These are phyloP conservation scores for Syngnathoides biaculeatus DNA, from an alignment of 2,113 vertebrate genomes.

Conservation along the genomic window DNA sequence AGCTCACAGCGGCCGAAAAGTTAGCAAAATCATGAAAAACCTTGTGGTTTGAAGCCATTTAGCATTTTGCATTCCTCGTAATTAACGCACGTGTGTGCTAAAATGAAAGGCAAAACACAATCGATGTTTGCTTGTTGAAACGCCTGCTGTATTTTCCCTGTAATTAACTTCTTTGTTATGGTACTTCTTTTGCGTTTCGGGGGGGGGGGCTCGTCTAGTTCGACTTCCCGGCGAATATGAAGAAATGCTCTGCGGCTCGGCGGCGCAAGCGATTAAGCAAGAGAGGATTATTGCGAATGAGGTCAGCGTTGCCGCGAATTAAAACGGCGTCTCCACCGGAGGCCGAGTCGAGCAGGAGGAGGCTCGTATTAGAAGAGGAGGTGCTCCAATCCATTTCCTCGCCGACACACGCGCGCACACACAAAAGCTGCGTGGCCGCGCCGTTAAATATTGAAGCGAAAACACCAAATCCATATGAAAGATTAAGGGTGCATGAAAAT, in stretches of 20 bases:
- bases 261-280: constrained; percentile 67
- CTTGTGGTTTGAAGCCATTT: background rate
- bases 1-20: background rate
- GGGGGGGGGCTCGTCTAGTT: constrained; percentile 41
- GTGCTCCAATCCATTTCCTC: constrained; percentile 33
- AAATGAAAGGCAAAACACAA: background rate
- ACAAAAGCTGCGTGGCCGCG: constrained; percentile 51
- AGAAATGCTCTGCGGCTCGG: constrained; percentile 59
- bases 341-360: constrained; percentile 63
- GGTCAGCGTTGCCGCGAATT: constrained; percentile 72
- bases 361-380: constrained; percentile 63
- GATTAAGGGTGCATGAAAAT: constrained; percentile 75
- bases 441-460: constrained; percentile 74
- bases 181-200: constrained; percentile 30
- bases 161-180: constrained; percentile 17
- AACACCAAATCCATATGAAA: constrained; percentile 73
- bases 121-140: background rate
- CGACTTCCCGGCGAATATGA: constrained; percentile 44
- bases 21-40: background rate
- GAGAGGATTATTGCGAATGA: constrained; percentile 71
- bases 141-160: background rate
- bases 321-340: constrained; percentile 69
- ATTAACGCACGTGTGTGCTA: background rate
- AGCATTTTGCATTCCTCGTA: background rate
- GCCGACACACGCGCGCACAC: background rate